Conservation (phyloP, 2,113 vertebrate genomes). For the Hypomesus transpacificus region DNA sequence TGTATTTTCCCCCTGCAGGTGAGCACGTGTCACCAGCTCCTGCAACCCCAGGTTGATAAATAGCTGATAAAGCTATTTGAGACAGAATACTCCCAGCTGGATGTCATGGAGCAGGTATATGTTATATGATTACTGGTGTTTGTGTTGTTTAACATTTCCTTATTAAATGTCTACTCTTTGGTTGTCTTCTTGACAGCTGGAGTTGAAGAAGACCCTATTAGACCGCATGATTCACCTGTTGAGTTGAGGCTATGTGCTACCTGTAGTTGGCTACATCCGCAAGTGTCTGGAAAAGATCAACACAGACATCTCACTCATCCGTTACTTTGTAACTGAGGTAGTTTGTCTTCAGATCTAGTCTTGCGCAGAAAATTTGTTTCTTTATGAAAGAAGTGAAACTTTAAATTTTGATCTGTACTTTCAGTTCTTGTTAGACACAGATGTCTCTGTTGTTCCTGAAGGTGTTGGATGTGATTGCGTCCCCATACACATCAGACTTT, state of each 20-base stretch:
- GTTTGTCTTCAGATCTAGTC: conserved; percentile 18
- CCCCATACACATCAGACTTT: conserved; percentile 96
- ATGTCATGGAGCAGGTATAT: conserved; percentile 98
- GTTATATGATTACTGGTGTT: background rate
- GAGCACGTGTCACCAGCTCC: conserved; percentile 96
- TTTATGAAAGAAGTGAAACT: background rate
- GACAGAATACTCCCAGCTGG: conserved; percentile 95
- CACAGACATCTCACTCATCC: conserved; percentile 96
- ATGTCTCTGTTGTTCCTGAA: conserved; percentile 40
- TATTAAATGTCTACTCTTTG: conserved; percentile 10
- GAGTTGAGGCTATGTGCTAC: conserved; percentile 91
- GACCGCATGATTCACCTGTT: conserved; percentile 97
- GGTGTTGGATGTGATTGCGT: conserved; percentile 95
- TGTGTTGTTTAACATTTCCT: background rate
- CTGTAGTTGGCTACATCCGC: conserved; percentile 92
- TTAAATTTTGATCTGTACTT: background rate
- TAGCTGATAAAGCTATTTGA: conserved; percentile 97
- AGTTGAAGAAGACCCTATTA: conserved; percentile 95
- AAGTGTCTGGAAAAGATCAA: conserved; percentile 96
- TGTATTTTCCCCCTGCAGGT: conserved; percentile 71
- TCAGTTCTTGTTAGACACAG: background rate
- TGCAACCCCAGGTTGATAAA: conserved; percentile 94
- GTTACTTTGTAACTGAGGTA: conserved; percentile 99
- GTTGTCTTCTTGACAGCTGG: conserved; percentile 70
- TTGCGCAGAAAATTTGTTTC: background rate